phyloP scores from a whole-genome alignment of 2,113 vertebrate genomes.

The Etia nguti region DNA sequence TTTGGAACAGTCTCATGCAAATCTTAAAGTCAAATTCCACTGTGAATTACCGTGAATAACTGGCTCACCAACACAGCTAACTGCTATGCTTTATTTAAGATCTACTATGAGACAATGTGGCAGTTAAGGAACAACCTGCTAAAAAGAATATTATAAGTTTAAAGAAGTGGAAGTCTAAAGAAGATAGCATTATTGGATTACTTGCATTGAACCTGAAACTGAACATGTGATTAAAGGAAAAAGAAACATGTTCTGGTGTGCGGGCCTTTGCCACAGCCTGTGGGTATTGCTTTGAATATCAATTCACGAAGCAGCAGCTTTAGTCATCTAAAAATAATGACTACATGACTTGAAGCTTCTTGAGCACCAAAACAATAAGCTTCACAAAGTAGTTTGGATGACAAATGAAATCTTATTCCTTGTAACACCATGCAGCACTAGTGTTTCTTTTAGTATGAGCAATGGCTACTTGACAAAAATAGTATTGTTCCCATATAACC shows the following conservation, averaged over 20 bases:
- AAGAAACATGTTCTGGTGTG: background rate
- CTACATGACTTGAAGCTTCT: background rate
- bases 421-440: background rate
- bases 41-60: background rate
- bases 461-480: background rate
- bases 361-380: background rate
- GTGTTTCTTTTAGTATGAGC: background rate
- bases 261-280: background rate
- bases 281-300: background rate
- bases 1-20: background rate
- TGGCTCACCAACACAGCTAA: background rate
- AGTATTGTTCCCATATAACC: background rate
- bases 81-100: background rate
- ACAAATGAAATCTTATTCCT: background rate
- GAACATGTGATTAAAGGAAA: background rate
- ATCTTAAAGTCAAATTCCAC: background rate
- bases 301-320: background rate
- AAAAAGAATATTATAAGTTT: background rate
- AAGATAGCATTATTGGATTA: background rate
- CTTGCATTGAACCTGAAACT: background rate
- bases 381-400: background rate
- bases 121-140: background rate
- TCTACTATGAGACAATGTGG: background rate
- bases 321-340: background rate
- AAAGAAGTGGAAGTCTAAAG: background rate